Evolutionary conservation across 2,113 vertebrate species (phyloP), one percentile per base, ranked within the genome.

Genomic region (Coracopsis vasa): DNA sequence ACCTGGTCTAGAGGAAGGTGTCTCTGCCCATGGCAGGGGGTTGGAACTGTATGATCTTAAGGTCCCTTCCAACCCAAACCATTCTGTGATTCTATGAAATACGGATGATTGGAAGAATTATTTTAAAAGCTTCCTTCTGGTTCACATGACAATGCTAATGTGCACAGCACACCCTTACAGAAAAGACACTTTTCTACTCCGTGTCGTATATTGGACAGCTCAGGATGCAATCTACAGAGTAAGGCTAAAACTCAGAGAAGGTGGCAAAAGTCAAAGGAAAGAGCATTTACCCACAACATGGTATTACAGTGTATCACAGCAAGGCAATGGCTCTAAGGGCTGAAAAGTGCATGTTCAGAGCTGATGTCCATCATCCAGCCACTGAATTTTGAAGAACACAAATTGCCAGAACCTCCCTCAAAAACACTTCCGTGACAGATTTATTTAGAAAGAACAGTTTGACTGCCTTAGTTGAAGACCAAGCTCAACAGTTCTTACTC

Each of bases 121-220:
- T 16, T 71, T 25, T 20, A 21, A 66, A 72, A 86, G 51, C 28
- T 25, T 27, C 51, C 16, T 54, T 37, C 56, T 48, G 47, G 16
- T 35, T 35, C 31, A 37, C 31, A 5, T 1, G 28, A 11, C 41
- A 15, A 17, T 1, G 9, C 25, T 42, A 33, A 61, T 0, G 9
- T 12, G 7, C 20, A 28, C 67, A 44, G 39, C 54, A 24, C 28
- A 4, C 7, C 27, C 35, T 16, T 25, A 29, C 15, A 9, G 29
- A 41, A 19, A 28, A 28, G 25, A 33, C 1, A 7, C 13, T 73
- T 12, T 73, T 21, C 86, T 58, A 28, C 65, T 51, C n/a, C 2
- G 1, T 24, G 39, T 14, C 15, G 2, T 10, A 4, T 11, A 41
- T 15, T 4, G 10, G 31, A 29, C 11, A 31, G 35, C 42, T 48